Conservation (phyloP, 1,140 invertebrate genomes). For the Ceratosolen solmsi region DNA sequence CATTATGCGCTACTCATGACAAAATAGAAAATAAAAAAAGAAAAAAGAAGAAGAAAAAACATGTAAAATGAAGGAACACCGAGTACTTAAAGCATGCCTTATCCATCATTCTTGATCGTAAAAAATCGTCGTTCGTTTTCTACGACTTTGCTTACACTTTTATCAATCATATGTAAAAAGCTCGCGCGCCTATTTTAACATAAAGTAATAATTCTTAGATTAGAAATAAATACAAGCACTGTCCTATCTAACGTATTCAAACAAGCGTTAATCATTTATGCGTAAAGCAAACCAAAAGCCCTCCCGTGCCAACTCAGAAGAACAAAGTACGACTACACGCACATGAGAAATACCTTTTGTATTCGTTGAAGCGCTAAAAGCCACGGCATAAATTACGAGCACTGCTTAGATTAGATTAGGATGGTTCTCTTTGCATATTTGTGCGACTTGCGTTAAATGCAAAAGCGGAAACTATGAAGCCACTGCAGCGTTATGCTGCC, state of each 20-base stretch:
- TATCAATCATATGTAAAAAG: slow-evolving; percentile 2
- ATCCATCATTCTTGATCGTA: slow-evolving; percentile 4
- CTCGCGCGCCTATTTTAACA: neutral
- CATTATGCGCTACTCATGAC: neutral
- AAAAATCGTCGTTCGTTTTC: neutral
- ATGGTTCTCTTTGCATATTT: neutral
- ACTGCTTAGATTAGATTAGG: slow-evolving; percentile 42
- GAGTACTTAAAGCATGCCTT: neutral
- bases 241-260: neutral
- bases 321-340: slow-evolving; percentile 12
- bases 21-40: neutral
- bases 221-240: neutral
- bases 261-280: neutral
- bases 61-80: neutral
- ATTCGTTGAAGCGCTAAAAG: slow-evolving; percentile 31
- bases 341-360: slow-evolving; percentile 15
- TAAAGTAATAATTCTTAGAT: too few species aligned
- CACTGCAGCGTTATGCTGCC: neutral
- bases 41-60: neutral
- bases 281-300: neutral
- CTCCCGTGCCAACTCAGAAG: neutral
- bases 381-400: slow-evolving; percentile 10
- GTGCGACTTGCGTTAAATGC: slow-evolving; percentile 10
- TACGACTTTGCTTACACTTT: too few species aligned
- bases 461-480: slow-evolving; percentile 40